phyloP scores from a whole-genome alignment of 2,113 vertebrate species.

The Fregetta grallaria region DNA sequence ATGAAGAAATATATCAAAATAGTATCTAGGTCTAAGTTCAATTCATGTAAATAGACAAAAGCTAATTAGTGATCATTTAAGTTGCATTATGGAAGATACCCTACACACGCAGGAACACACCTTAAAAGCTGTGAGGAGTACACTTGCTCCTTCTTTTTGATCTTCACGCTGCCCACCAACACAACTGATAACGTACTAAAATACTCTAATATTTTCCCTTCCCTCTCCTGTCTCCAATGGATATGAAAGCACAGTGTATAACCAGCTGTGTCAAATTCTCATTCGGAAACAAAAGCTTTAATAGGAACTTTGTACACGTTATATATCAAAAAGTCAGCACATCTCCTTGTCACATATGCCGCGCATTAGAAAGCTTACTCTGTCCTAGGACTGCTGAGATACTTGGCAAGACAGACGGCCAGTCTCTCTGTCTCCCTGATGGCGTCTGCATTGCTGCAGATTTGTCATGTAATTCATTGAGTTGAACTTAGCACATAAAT shows the following conservation, averaged over 20 bases:
- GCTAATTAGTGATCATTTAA: neutral
- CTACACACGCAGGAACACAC: neutral
- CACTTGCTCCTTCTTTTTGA: neutral
- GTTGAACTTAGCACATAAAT: constrained; percentile 53
- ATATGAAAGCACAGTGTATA: accelerated
- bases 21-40: neutral
- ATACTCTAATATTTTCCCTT: neutral
- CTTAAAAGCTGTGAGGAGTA: neutral
- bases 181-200: neutral
- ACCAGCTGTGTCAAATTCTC: neutral
- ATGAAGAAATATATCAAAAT: neutral
- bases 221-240: neutral
- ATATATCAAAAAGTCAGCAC: constrained; percentile 31
- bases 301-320: neutral
- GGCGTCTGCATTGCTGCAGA: constrained; percentile 49
- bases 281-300: neutral
- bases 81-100: neutral
- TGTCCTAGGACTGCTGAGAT: constrained; percentile 32
- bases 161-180: neutral
- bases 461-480: constrained; percentile 34
- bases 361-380: neutral
- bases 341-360: neutral
- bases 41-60: neutral
- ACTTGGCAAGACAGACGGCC: constrained; percentile 44
- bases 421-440: constrained; percentile 44